phyloP scores from a whole-genome alignment of 2,113 vertebrate species.

The Paradoxurus hermaphroditus region DNA sequence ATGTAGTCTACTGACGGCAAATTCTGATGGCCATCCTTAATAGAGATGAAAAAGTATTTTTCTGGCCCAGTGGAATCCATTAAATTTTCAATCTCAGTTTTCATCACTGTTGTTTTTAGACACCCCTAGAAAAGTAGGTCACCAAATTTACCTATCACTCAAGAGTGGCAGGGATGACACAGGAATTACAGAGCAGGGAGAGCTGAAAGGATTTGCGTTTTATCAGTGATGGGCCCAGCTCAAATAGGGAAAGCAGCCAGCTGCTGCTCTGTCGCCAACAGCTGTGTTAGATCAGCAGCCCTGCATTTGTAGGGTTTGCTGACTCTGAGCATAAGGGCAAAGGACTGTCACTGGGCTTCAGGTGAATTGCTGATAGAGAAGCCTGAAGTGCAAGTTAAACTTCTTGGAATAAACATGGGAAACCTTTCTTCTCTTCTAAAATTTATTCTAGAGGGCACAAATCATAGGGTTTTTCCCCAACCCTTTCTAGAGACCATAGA shows the following conservation, averaged over 20 bases:
- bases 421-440: not conserved
- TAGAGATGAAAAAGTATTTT: not conserved
- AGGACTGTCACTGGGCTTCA: not conserved
- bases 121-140: constrained; percentile 42
- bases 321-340: not conserved
- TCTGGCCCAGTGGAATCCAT: not conserved
- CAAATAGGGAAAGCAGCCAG: not conserved
- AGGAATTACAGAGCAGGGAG: constrained; percentile 25
- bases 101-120: constrained; percentile 34
- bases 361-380: constrained; percentile 40
- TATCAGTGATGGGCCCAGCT: not conserved
- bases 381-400: not conserved
- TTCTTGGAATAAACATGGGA: not conserved
- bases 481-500: not conserved
- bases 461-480: not conserved
- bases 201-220: constrained; percentile 20
- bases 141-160: constrained; percentile 17
- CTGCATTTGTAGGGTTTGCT: not conserved
- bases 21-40: not conserved
- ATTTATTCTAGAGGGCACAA: not conserved
- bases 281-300: not conserved
- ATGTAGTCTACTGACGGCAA: constrained; percentile 15
- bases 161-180: constrained; percentile 19
- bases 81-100: constrained; percentile 13
- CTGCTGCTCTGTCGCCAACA: not conserved